These are phyloP conservation scores for Odontocerum albicorne DNA, from an alignment of 2,888 invertebrate genomes.

Conservation along the genomic window DNA sequence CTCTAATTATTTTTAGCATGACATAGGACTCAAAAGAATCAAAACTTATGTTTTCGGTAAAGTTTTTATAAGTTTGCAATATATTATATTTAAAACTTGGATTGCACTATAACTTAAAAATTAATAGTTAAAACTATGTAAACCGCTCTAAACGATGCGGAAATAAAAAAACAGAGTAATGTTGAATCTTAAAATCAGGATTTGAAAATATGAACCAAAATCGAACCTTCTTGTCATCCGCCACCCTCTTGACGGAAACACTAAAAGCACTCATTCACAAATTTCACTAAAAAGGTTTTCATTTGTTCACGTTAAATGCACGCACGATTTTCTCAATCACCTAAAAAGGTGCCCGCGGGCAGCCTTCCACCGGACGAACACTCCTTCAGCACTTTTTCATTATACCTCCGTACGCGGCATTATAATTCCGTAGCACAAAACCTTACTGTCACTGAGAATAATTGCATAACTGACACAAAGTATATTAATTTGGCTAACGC, in stretches of 20 bases:
- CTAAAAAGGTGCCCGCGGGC: slow-evolving; percentile 1
- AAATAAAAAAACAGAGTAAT: too few relatives aligned
- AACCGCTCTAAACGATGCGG: too few relatives aligned
- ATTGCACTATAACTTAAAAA: too few relatives aligned
- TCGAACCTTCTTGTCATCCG: slow-evolving; percentile 31
- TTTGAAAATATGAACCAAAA: too few relatives aligned
- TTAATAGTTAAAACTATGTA: too few relatives aligned
- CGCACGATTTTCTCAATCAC: slow-evolving; percentile 12
- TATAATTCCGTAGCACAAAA: slow-evolving; percentile 13
- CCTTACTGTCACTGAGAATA: slow-evolving; percentile 15
- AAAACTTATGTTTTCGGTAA: too few relatives aligned
- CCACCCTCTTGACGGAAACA: slow-evolving; percentile 18
- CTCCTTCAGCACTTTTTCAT: slow-evolving; percentile 4
- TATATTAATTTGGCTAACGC: slow-evolving; percentile 6
- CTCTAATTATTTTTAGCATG: too few relatives aligned
- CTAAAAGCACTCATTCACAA: slow-evolving; percentile 26
- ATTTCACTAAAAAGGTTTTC: slow-evolving; percentile 25
- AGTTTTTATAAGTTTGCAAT: too few relatives aligned
- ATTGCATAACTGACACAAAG: slow-evolving; percentile 20
- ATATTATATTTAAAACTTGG: too few relatives aligned
- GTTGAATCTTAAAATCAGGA: too few relatives aligned
- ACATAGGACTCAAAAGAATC: too few relatives aligned
- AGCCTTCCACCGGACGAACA: neutral
- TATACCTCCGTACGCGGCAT: neutral
- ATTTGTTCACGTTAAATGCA: slow-evolving; percentile 27